A percentile compares a stretch with the other conserved stretches of the same genome.
phyloP scores from a whole-genome alignment of 2,888 invertebrate genomes.

The Eupithecia tripunctaria region DNA sequence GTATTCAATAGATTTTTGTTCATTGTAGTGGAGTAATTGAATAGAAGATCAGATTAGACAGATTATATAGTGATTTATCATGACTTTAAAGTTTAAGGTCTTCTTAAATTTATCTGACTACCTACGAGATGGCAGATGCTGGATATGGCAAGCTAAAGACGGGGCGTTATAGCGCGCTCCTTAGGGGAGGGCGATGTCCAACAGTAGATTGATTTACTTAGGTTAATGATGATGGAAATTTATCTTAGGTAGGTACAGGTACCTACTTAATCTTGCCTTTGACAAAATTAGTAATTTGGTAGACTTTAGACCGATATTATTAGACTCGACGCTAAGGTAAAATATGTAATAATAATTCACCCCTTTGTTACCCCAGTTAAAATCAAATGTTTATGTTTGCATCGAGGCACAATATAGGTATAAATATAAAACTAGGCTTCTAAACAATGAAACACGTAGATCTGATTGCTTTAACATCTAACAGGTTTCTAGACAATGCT shows the following conservation, averaged over 20 bases:
- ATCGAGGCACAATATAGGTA: neutral
- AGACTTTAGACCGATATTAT: neutral
- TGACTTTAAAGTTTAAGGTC: neutral
- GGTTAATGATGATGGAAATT: neutral
- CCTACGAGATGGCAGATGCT: no score
- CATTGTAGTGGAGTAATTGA: neutral
- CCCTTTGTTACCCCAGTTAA: neutral
- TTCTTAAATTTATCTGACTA: neutral
- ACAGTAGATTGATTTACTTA: no score
- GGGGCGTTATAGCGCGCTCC: no score
- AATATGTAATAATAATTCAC: neutral
- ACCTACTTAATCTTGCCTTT: neutral
- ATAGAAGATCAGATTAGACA: neutral
- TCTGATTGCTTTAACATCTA: conserved; percentile 36
- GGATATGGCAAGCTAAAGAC: no score
- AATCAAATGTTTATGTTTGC: neutral
- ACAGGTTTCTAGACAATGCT: conserved; percentile 35
- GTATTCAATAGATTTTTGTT: conserved; percentile 6
- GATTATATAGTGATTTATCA: neutral
- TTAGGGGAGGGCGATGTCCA: no score
- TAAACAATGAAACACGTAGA: conserved; percentile 24
- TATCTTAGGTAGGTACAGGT: no score
- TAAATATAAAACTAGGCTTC: neutral
- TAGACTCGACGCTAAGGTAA: no score
- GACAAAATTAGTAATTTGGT: neutral